Evolutionary conservation across 2,888 invertebrate species (phyloP), one percentile per base, ranked within the genome.

Genomic region (Monochamus alternatus): DNA sequence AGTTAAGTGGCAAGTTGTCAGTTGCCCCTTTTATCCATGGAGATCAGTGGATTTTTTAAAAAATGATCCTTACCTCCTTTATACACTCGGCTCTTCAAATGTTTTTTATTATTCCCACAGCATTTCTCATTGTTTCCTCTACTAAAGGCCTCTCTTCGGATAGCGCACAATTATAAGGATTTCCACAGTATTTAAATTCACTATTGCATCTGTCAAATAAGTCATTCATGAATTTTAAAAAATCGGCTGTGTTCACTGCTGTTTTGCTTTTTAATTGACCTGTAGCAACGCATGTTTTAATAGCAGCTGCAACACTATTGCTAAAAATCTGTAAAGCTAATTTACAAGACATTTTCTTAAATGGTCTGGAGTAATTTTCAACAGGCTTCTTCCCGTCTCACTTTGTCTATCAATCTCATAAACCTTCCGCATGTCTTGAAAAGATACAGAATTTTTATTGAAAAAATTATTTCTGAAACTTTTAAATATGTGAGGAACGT

Each of bases 251-350:
- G 22, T 70, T 14, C 0, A 70, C 8, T 22, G 62, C 70, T 5
- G 70, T 64, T 22, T 55, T 38, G 31, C 59, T 59, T 7, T 10
- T 30, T 70, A 70, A 31, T 22, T 70, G 63, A 14, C 71, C 63
- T 47, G 71, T 63, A 5, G 5, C 62, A 43, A 52, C 52, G 8
- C 44, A 38, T n/a, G 71, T 71, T 44, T 47, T 60, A 14, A 71
- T 71, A n/a, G 71, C 44, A 63, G 62, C 71, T 8, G 60, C 44
- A 9, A 71, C 44, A 4, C 63, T 63, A 10, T 71, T 71, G 31
- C 71, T 71, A 63, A 71, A 71, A 14, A 71, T 71, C 14, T 71
- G 63, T n/a, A 47, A 7, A 12, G 71, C 71, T 38, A 62, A 71
- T 5, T 14, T 10, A 14, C 60, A 60, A 7, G 8, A 44, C 71